A percentile compares a stretch with the other conserved stretches of the same genome.
Evolutionary conservation across 2,113 vertebrate species (phyloP).

Genomic region (Poeciliopsis prolifica): DNA sequence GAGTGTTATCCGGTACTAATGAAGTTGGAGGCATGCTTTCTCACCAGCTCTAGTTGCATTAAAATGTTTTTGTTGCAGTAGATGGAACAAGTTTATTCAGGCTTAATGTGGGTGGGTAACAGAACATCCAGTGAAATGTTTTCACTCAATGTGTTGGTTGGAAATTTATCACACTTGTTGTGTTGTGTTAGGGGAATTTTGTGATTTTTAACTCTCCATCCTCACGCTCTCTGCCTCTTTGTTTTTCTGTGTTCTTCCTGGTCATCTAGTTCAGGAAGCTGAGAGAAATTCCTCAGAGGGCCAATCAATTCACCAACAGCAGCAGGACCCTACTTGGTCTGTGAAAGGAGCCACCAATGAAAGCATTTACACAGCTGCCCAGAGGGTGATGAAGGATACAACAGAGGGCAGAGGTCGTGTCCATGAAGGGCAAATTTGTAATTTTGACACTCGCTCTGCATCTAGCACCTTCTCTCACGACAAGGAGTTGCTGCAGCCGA

Average conservation of each 20-base stretch:
- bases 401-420: conserved; percentile 29
- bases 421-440: conserved; percentile 2
- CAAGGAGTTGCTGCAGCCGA: conserved; percentile 19
- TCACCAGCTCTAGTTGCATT: neutral
- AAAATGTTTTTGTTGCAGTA: neutral
- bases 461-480: conserved; percentile 36
- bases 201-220: conserved; percentile 47
- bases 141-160: conserved; percentile 30
- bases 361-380: conserved; percentile 19
- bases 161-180: conserved; percentile 51
- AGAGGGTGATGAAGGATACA: conserved; percentile 9
- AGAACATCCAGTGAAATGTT: conserved; percentile 8
- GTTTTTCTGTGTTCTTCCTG: conserved; percentile 58
- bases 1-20: conserved; percentile 33
- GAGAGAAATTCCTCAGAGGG: conserved; percentile 56
- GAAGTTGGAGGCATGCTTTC: conserved; percentile 13
- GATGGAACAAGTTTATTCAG: neutral
- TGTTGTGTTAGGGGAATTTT: conserved; percentile 25
- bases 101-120: neutral
- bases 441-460: neutral
- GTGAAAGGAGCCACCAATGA: conserved; percentile 43
- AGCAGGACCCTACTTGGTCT: conserved; percentile 9
- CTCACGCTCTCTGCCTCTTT: conserved; percentile 32
- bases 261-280: conserved; percentile 65
- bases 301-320: conserved; percentile 27